phyloP scores from a whole-genome alignment of 2,888 invertebrate genomes.

The Apomyelois bistriatella region DNA sequence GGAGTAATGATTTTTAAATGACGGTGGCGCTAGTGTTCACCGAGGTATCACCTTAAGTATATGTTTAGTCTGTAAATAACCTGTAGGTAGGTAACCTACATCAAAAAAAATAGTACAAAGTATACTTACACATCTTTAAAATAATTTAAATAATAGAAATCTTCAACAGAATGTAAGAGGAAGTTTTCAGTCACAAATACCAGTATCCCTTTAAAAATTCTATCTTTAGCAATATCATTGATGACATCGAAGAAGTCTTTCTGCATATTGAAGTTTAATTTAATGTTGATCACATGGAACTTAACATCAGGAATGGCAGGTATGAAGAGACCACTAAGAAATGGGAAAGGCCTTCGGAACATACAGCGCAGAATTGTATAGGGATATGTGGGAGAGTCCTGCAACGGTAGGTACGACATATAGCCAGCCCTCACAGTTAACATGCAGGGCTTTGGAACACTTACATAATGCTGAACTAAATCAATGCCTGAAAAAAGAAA shows the following conservation, averaged over 20 bases:
- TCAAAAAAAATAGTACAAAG: slow-evolving; percentile 6
- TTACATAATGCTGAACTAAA: slow-evolving; percentile 43
- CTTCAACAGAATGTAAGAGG: slow-evolving; percentile 53
- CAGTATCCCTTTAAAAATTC: slow-evolving; percentile 57
- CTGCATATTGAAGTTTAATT: slow-evolving; percentile 36
- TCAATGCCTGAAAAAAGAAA: slow-evolving; percentile 58
- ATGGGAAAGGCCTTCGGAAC: slow-evolving; percentile 33
- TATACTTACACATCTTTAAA: slow-evolving; percentile 61
- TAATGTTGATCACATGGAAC: slow-evolving; percentile 54
- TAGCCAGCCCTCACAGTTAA: slow-evolving; percentile 48
- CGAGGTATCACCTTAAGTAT: too few relatives aligned
- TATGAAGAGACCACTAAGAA: slow-evolving; percentile 60
- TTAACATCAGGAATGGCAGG: slow-evolving; percentile 62
- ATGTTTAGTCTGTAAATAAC: too few relatives aligned
- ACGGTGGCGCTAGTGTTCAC: too few relatives aligned
- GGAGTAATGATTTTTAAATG: too few relatives aligned
- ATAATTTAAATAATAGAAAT: slow-evolving; percentile 60
- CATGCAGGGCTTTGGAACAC: slow-evolving; percentile 59
- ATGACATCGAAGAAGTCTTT: slow-evolving; percentile 43
- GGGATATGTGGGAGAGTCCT: slow-evolving; percentile 43
- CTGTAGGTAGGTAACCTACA: too few relatives aligned
- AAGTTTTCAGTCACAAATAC: slow-evolving; percentile 69
- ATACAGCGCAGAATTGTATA: slow-evolving; percentile 38
- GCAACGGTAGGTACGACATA: slow-evolving; percentile 54
- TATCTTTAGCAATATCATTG: slow-evolving; percentile 42